Conservation (phyloP, 2,113 vertebrate genomes). For the Chionis minor region DNA sequence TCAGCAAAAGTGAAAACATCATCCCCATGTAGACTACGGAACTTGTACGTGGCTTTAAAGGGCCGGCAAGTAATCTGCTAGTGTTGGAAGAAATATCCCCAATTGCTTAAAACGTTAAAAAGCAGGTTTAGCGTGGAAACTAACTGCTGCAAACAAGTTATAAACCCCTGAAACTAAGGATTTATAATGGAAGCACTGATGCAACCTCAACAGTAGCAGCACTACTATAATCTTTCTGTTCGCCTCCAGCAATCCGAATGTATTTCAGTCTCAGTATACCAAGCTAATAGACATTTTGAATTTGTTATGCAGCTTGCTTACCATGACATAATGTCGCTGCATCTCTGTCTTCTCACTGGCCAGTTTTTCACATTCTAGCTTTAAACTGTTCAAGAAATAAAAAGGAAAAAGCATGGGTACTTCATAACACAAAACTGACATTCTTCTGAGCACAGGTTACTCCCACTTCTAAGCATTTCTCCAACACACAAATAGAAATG, state of each 20-base stretch:
- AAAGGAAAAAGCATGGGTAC: slow-evolving; percentile 32
- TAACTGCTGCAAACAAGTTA: slow-evolving; percentile 11
- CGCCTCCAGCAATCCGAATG: slow-evolving; percentile 2
- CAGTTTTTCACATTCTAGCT: slow-evolving; percentile 96
- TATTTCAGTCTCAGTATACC: slow-evolving; percentile 6
- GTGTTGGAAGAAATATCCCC: neutral
- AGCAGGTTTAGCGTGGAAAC: neutral
- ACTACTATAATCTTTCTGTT: neutral
- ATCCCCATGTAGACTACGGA: rapidly evolving
- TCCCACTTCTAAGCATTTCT: neutral
- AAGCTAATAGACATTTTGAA: slow-evolving; percentile 64
- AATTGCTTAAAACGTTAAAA: neutral
- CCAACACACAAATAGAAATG: neutral
- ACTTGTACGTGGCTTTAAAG: neutral
- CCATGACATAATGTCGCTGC: slow-evolving; percentile 98
- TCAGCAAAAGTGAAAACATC: neutral
- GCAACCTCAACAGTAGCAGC: slow-evolving; percentile 1
- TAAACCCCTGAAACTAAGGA: slow-evolving; percentile 50
- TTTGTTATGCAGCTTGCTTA: slow-evolving; percentile 76
- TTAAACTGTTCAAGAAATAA: slow-evolving; percentile 83
- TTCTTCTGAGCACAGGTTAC: neutral
- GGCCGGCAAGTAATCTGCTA: neutral
- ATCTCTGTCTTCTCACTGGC: slow-evolving; percentile 98
- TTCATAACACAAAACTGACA: neutral
- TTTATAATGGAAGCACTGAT: slow-evolving; percentile 34